phyloP scores from a whole-genome alignment of 2,797 vertebrate genomes.

The Nyctalus aviator region DNA sequence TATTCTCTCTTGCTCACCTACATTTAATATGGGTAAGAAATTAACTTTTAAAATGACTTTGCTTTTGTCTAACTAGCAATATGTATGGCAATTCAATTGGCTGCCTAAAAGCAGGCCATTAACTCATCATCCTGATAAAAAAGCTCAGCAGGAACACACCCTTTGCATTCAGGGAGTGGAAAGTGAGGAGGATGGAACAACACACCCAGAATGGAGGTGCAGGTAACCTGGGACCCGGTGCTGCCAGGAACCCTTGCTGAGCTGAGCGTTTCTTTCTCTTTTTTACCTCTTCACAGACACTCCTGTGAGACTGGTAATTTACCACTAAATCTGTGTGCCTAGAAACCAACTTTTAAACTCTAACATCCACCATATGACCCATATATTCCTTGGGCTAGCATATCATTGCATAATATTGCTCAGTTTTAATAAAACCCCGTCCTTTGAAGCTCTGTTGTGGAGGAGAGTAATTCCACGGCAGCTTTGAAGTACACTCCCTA shows the following conservation, averaged over 20 bases:
- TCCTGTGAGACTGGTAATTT: neutral
- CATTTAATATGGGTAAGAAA: neutral
- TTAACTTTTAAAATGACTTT: constrained; percentile 12
- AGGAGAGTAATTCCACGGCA: constrained; percentile 59
- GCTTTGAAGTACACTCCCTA: constrained; percentile 76
- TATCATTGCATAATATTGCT: constrained; percentile 33
- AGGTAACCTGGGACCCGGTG: neutral
- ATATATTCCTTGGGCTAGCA: neutral
- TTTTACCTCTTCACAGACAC: neutral
- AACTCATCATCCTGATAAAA: neutral
- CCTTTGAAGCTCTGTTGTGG: constrained; percentile 53
- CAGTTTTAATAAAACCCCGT: constrained; percentile 64
- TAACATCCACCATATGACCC: constrained; percentile 43
- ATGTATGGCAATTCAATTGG: neutral
- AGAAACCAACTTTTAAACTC: constrained; percentile 20
- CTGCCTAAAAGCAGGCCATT: constrained; percentile 32
- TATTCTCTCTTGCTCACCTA: neutral
- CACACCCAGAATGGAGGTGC: neutral
- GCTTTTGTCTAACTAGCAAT: neutral
- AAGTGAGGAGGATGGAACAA: neutral
- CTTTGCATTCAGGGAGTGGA: neutral
- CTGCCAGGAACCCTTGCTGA: neutral
- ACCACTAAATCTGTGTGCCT: neutral
- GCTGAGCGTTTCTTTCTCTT: constrained; percentile 17
- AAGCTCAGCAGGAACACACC: neutral